Conservation (phyloP, 2,797 vertebrate genomes). For the Sebastes oblongus region DNA sequence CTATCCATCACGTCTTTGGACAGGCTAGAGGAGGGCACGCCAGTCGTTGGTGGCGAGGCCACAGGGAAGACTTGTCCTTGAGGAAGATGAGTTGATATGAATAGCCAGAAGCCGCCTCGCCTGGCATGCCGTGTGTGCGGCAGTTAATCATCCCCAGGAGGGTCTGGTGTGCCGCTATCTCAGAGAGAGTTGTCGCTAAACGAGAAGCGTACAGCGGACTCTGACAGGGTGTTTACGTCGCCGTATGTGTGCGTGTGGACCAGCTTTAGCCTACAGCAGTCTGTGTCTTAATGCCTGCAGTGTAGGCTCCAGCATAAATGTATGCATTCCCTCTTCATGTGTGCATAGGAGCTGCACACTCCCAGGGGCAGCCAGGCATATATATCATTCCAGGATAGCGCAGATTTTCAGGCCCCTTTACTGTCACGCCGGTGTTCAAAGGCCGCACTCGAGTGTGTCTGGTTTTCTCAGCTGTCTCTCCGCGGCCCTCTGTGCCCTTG, state of each 20-base stretch:
- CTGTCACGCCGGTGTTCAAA: slow-evolving; percentile 74
- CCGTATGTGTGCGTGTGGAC: not conserved
- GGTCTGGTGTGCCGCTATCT: slow-evolving; percentile 28
- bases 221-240: slow-evolving; percentile 13
- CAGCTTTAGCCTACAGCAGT: not conserved
- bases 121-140: slow-evolving; percentile 13
- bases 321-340: slow-evolving; percentile 38
- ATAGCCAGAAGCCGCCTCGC: slow-evolving; percentile 38
- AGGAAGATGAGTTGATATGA: slow-evolving; percentile 51
- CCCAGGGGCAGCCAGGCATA: slow-evolving; percentile 42
- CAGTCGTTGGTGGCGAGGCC: slow-evolving; percentile 13
- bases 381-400: slow-evolving; percentile 58
- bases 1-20: slow-evolving; percentile 28
- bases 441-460: slow-evolving; percentile 69
- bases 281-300: not conserved
- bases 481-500: slow-evolving; percentile 73
- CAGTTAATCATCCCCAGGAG: slow-evolving; percentile 52
- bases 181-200: slow-evolving; percentile 36
- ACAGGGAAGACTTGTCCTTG: slow-evolving; percentile 40
- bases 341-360: slow-evolving; percentile 32
- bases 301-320: slow-evolving; percentile 16
- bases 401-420: slow-evolving; percentile 46
- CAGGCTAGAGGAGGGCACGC: slow-evolving; percentile 12
- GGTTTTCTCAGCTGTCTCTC: slow-evolving; percentile 90
- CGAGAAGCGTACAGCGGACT: slow-evolving; percentile 37